Conservation (phyloP, 2,888 invertebrate genomes). For the Apodemia mormo region DNA sequence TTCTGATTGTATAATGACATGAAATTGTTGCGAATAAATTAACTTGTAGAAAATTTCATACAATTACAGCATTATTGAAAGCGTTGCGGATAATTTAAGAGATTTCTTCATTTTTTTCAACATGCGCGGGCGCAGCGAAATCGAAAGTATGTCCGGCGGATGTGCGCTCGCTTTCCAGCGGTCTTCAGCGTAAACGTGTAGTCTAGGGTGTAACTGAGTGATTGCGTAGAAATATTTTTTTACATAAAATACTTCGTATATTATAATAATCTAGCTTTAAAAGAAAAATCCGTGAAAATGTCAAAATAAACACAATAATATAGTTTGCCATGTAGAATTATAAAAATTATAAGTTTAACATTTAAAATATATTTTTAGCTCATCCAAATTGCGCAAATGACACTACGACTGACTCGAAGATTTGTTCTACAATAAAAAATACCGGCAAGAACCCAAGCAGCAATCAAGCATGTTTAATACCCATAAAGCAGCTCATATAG, state of each 20-base stretch:
- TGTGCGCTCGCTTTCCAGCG: conserved; percentile 43
- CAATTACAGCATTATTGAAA: conserved; percentile 34
- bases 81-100: conserved; percentile 34
- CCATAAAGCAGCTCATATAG: no score
- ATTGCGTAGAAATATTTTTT: not conserved
- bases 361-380: no score
- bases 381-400: no score
- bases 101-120: conserved; percentile 26
- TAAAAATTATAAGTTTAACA: no score
- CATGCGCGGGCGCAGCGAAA: conserved; percentile 43
- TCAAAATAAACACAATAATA: no score
- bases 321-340: no score
- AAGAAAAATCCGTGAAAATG: no score
- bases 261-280: not conserved
- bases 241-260: not conserved
- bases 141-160: conserved; percentile 44
- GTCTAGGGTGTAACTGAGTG: not conserved
- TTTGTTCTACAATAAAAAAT: no score
- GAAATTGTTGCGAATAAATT: conserved; percentile 23
- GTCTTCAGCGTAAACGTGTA: conserved; percentile 1
- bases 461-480: no score
- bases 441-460: no score
- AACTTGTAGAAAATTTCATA: conserved; percentile 27
- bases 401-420: no score
- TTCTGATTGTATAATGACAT: conserved; percentile 5